Base-by-base conservation (phyloP, 2,888 invertebrate species). In the Amphiduros pacificus region DNA sequence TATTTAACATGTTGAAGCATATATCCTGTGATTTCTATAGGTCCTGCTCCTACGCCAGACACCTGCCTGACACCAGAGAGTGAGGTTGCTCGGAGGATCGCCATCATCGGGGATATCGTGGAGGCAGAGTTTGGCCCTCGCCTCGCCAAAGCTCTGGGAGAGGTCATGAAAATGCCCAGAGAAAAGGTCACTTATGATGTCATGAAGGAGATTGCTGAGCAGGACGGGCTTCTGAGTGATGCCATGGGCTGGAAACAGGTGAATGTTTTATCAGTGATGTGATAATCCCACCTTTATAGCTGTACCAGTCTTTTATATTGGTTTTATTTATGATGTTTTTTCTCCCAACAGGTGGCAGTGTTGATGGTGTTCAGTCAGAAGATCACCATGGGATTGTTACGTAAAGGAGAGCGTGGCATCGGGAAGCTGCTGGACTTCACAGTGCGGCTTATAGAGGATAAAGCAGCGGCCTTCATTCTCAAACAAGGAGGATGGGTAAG, bases 401-500 rank as follows among this genome's bases (percentile, higher is more conserved):
- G 70, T 55, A 50, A 52, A 9, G 74, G 76, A 27, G 63, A 67
- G 2, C 65, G 61, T 44, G 66, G 70, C 14, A 58, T 75, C 49
- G 63, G 70, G 22, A 49, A 64, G 24, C 53, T 75, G 22, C 62
- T 74, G 3, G 72, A 74, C 63, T 67, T 70, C 64, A 70, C 74
- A 26, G 64, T 71, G 6, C 61, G 64, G 44, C 63, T 74, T n/a
- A 62, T 76, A 51, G 71, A 70, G 24, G 74, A 76, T 51, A 59
- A 64, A 1, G 71, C 71, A 6, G 73, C 74, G 6, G 71, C 71
- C 27, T 76, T 73, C 62, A 75, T 76, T 54, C 70, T 74, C 20
- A 65, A 67, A 56, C 72, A 74, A 57, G 76, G 74, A 48, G 76
- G 74, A 60, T 76, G 76, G 74, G 76, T 75, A 66, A 52, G 70